Conservation (phyloP, 2,113 vertebrate species). For the Tupaia tana region DNA sequence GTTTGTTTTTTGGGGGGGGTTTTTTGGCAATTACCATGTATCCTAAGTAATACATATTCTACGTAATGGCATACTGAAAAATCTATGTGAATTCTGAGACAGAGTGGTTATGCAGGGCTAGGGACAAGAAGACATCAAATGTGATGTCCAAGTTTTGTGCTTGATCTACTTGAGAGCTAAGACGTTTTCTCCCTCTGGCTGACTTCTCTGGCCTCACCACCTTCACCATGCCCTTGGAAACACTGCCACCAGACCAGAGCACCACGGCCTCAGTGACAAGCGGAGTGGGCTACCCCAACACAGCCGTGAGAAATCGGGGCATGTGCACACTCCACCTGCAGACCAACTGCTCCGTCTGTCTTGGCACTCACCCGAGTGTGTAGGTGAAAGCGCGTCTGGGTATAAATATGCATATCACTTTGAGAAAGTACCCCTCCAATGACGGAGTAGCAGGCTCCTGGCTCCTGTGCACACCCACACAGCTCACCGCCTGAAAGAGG, state of each 20-base stretch:
- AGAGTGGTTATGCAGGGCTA: not conserved
- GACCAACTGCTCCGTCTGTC: not conserved
- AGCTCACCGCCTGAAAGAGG: not conserved
- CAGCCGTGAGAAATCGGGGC: rapidly evolving
- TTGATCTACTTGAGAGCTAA: not conserved
- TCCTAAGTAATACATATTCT: no score
- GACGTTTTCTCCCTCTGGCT: not conserved
- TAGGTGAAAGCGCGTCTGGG: not conserved
- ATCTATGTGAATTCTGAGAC: not conserved
- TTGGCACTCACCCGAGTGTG: not conserved
- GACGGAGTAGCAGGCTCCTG: not conserved
- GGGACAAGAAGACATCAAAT: not conserved
- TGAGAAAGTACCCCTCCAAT: constrained; percentile 22
- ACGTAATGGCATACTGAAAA: not conserved
- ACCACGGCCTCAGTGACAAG: rapidly evolving
- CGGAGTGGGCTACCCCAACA: rapidly evolving
- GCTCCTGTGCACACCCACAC: not conserved
- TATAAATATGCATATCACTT: not conserved
- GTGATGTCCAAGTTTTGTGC: not conserved
- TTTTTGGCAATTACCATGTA: no score
- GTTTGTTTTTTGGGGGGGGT: no score
- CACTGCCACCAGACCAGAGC: not conserved
- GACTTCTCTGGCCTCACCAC: not conserved
- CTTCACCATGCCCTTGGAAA: not conserved
- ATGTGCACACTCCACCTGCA: not conserved